Evolutionary conservation across 2,113 vertebrate species (phyloP), one percentile per base, ranked within the genome.

Genomic region (Okapia johnstoni): DNA sequence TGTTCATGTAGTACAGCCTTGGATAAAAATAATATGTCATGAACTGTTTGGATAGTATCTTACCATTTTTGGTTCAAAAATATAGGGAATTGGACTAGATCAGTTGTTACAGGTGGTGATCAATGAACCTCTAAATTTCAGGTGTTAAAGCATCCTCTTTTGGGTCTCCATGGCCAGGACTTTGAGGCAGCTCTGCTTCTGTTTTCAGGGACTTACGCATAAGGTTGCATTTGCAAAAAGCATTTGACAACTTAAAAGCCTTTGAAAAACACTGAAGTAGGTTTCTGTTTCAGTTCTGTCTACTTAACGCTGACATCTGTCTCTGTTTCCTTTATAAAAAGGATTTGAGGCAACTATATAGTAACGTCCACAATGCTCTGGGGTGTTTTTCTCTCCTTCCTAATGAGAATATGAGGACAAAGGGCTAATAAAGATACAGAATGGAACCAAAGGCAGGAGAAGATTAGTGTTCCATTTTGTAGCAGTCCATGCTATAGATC

Each of bases 231-330:
- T 96, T 96, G 36, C 40, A 85, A 66, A 92, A 96, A 96, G 63
- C 36, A 90, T 33, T 88, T 90, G 80, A 81, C 46, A 94, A 92
- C 79, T 76, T 93, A 83, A 94, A 88, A 94, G 46, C 55, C 57
- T 79, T 92, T 61, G 85, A 95, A 93, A 93, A 36, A 73, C 70
- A 76, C 54, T 92, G 54, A 89, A 96, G 77, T 77, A 55, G 19
- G 79, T 94, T 96, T 97, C 58, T 90, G 30, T 90, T 93, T 60
- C 93, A 84, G 93, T 90, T 97, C 19, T 73, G 8, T 81, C 28
- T 77, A 23, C 28, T 58, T 95, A 88, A 88, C 1, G 7, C 23
- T 94, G 77, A 60, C 57, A 55, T 85, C 25, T 19, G 21, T 87
- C 84, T 92, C 46, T 89, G 40, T 63, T 88, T 93, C 79, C 76